Conservation (phyloP, 2,113 vertebrate species). For the Lagenorhynchus albirostris region DNA sequence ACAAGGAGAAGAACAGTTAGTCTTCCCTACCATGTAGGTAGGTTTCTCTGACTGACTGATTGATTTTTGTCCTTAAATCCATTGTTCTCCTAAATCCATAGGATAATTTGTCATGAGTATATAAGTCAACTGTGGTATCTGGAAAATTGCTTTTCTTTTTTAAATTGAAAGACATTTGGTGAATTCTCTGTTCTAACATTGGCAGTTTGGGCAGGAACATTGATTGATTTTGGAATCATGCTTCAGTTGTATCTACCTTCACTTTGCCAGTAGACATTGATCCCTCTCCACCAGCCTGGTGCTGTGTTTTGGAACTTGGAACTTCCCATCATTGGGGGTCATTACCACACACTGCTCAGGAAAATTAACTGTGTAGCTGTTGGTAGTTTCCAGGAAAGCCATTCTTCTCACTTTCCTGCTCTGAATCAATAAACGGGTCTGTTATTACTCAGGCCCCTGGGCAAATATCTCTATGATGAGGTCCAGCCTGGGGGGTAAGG, state of each 20-base stretch:
- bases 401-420: not conserved
- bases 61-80: not conserved
- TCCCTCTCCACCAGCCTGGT: not conserved
- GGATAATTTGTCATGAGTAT: not conserved
- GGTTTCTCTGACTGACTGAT: not conserved
- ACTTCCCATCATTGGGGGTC: not conserved
- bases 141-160: conserved; percentile 26
- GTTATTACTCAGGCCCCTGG: not conserved
- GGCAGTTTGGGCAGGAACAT: not conserved
- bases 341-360: conserved; percentile 4
- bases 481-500: not conserved
- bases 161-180: conserved; percentile 36
- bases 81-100: not conserved
- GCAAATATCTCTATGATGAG: not conserved
- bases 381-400: not conserved
- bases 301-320: conserved; percentile 27
- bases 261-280: not conserved
- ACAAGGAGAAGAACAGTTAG: not conserved
- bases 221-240: conserved; percentile 4
- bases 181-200: conserved; percentile 31
- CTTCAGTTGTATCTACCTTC: not conserved
- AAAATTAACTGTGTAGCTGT: conserved; percentile 22
- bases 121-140: not conserved
- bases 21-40: not conserved
- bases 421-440: conserved; percentile 31